Conservation (phyloP, 2,113 vertebrate genomes). For the Boleophthalmus pectinirostris region DNA sequence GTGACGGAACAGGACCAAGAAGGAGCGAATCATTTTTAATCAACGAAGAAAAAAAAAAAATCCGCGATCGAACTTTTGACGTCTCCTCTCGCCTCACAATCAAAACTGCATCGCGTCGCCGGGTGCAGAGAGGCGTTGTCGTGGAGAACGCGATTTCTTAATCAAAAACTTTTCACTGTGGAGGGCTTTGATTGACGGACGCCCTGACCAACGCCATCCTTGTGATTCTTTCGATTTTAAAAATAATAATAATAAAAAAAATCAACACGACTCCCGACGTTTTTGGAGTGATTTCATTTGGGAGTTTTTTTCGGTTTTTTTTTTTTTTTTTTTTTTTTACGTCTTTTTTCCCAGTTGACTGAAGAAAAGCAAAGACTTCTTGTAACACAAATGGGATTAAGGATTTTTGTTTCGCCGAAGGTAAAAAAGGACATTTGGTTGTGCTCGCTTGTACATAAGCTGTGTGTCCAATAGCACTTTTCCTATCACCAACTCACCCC, state of each 20-base stretch:
- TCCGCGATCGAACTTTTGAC: conserved; percentile 4
- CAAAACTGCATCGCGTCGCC: conserved; percentile 27
- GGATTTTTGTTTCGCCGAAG: conserved; percentile 21
- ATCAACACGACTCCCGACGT: conserved; percentile 20
- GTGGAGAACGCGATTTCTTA: not conserved
- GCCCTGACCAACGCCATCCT: conserved; percentile 9
- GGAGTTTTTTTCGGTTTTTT: conserved; percentile 14
- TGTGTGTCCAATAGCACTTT: conserved; percentile 80
- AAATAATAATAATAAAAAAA: not conserved
- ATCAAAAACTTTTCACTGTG: not conserved
- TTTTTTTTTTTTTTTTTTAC: conserved; percentile 15
- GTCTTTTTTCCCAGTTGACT: conserved; percentile 43
- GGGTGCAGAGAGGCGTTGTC: conserved; percentile 19
- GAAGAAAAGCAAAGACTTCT: conserved; percentile 52
- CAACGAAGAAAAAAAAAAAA: not conserved
- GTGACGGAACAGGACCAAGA: conserved; percentile 4
- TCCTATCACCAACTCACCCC: conserved; percentile 49
- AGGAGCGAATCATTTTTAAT: not conserved
- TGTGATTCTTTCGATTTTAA: conserved; percentile 16
- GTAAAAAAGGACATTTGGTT: conserved; percentile 30
- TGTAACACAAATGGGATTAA: conserved; percentile 13
- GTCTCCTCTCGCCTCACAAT: conserved; percentile 50
- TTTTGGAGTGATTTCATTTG: conserved; percentile 35
- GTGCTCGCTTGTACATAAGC: conserved; percentile 79
- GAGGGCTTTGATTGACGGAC: conserved; percentile 11